A percentile compares a stretch with the other conserved stretches of the same genome.
Conservation (phyloP, 2,113 vertebrate species). For the Anhinga anhinga region DNA sequence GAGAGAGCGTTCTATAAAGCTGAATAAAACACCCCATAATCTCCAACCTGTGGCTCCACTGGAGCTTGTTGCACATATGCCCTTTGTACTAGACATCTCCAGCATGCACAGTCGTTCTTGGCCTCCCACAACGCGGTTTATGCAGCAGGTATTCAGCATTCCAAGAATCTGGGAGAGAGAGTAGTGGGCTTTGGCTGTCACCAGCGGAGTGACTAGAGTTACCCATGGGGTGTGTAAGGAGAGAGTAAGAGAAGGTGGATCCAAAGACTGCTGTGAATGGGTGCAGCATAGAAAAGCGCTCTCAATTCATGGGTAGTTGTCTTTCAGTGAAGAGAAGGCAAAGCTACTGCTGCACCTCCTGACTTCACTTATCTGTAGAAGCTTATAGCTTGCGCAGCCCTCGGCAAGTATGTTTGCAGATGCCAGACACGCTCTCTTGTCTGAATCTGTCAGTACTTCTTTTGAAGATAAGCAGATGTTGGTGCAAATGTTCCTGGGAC, state of each 20-base stretch:
- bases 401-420: neutral
- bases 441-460: neutral
- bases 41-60: neutral
- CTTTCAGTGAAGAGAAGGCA: neutral
- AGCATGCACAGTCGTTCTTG: neutral
- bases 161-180: neutral
- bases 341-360: neutral
- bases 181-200: neutral
- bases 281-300: neutral
- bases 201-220: neutral
- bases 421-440: neutral
- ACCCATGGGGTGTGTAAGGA: neutral
- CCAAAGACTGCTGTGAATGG: neutral
- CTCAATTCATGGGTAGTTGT: neutral
- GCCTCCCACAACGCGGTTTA: neutral
- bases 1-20: neutral
- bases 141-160: neutral
- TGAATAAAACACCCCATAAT: neutral
- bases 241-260: neutral
- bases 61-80: neutral
- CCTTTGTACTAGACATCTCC: neutral
- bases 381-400: neutral
- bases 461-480: neutral
- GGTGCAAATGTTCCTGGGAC: neutral
- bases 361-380: neutral